Evolutionary conservation across 1,140 invertebrate genomes (phyloP), one percentile per base, ranked within the genome.

Genomic region (Atta texana): DNA sequence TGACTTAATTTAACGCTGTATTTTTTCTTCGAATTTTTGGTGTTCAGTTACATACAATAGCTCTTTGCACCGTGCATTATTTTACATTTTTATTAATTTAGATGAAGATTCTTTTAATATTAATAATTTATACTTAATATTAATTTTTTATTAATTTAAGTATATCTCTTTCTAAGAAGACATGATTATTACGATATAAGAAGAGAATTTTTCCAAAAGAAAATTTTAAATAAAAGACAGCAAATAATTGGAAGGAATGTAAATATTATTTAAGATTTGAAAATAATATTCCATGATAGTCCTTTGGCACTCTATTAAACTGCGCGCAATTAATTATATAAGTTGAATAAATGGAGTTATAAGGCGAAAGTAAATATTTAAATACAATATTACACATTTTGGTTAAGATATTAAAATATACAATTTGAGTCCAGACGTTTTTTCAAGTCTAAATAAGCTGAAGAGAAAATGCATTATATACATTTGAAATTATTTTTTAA

Each of bases 331-430:
- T 61, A 76, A 61, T 76, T 76, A 39, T 59, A 21, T 44, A 44
- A 76, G 31, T 76, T 59, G 16, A 4, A 2, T 28, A 76, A 24
- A 76, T 76, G n/a, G 53, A 39, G 3, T 75, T 75, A 76, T 4
- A 39, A 39, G 16, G n/a, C n/a, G 8, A 14, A 24, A 75, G 2
- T 59, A 57, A 34, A 57, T 57, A 75, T 57, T 57, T 57, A 57
- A 39, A 44, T 24, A 24, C 24, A 24, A 24, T 10, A 18, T 21
- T 44, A 49, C 21, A 12, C 34, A n/a, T 59, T 21, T 24, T 1
- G 34, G 10, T 74, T 74, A 24, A 75, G 31, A n/a, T 12, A 10
- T 3, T 75, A 24, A 74, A 74, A 75, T 57, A 57, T 75, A 39
- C 24, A 75, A 59, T 75, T 57, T 55, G 12, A 55, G 3, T 55